Base-by-base conservation (phyloP, 2,888 invertebrate genomes). In the Frankliniella intonsa region DNA sequence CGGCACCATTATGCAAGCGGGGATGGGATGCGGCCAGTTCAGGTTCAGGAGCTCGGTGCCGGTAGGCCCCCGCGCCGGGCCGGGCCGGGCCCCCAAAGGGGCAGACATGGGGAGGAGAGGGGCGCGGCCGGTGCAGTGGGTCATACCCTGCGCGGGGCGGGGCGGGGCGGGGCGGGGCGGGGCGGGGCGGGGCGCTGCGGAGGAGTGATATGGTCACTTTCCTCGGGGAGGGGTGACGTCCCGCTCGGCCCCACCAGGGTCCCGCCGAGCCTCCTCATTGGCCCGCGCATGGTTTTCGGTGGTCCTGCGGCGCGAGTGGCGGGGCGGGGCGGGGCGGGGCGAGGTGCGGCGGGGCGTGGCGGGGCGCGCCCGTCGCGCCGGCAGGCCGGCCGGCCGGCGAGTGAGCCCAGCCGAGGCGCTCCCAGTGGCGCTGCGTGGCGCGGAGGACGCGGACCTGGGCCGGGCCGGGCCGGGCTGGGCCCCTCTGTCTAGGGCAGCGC, bases 1-100 rank as follows among this genome's bases (percentile, higher is more conserved):
- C 65, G n/a, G n/a, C 19, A n/a, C 69, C 69, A 69, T 69, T 69
- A 69, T 69, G 69, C 69, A 69, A 69, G 69, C n/a, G 69, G 69
- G 69, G 69, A 69, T 69, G 69, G 22, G 69, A 22, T 11, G 9
- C 10, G 69, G 69, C 69, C 65, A 17, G 55, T 55, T 17, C 55
- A 55, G 55, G 55, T 55, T 55, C 55, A 17, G 55, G 55, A 55
- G 14, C 17, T 12, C 55, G 38, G 5, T 38, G 38, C 38, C 38
- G 38, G 38, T 38, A 38, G 38, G 38, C 38, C 38, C 5, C 38
- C 38, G 38, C 5, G 38, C 38, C 5, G 38, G 38, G 38, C 5
- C 38, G 38, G 38, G 38, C 38, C 38, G 38, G 38, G 38, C 38
- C 38, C 38, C 38, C 38, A 38, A 5, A 38, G 38, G 38, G 38